Conservation (phyloP, 2,888 invertebrate genomes). For the Schrankia costaestrigalis region DNA sequence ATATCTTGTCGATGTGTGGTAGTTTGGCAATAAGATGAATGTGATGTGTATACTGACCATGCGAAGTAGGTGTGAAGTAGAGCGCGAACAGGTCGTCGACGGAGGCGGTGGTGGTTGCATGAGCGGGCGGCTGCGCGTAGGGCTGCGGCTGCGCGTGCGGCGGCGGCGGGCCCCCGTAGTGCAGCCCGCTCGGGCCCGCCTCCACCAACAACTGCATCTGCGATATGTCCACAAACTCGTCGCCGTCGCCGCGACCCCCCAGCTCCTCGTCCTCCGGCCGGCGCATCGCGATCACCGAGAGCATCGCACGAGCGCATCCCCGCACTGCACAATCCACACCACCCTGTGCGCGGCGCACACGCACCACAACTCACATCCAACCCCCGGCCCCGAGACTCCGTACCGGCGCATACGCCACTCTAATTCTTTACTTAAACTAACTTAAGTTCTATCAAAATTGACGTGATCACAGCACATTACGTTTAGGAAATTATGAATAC, state of each 20-base stretch:
- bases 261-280: slow-evolving; percentile 85
- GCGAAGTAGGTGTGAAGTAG: slow-evolving; percentile 84
- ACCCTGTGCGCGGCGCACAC: slow-evolving; percentile 45
- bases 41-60: slow-evolving; percentile 71
- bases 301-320: slow-evolving; percentile 78
- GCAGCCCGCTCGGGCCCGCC: slow-evolving; percentile 76
- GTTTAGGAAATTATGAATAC: slow-evolving; percentile 51
- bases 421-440: slow-evolving; percentile 44
- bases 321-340: slow-evolving; percentile 61
- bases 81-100: slow-evolving; percentile 88
- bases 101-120: slow-evolving; percentile 78
- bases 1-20: slow-evolving; percentile 3
- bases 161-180: slow-evolving; percentile 71
- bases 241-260: slow-evolving; percentile 76
- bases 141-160: slow-evolving; percentile 72
- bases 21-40: neutral
- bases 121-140: slow-evolving; percentile 53
- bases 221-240: slow-evolving; percentile 91
- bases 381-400: slow-evolving; percentile 23
- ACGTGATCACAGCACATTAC: slow-evolving; percentile 75
- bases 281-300: slow-evolving; percentile 87
- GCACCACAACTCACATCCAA: slow-evolving; percentile 40
- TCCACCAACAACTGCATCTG: slow-evolving; percentile 89
- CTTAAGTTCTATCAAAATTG: slow-evolving; percentile 63
- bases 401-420: slow-evolving; percentile 40